Evolutionary conservation across 1,140 invertebrate species (phyloP), one percentile per base, ranked within the genome.

Genomic region (Halictus rubicundus): DNA sequence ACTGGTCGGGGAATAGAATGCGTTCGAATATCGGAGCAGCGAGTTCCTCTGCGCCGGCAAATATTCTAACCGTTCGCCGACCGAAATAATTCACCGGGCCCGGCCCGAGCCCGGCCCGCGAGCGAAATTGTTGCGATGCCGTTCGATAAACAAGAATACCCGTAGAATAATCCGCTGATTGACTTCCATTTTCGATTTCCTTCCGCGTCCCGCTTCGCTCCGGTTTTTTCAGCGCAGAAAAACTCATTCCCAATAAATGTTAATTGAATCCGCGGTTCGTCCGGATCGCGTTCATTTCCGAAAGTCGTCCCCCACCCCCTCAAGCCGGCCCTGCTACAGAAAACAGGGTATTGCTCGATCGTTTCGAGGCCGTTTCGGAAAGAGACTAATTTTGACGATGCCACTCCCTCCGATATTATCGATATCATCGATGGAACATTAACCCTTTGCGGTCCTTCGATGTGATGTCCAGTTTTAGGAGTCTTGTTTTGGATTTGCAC

Each of bases 41-140:
- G 52, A 57, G 66, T 32, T 64, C 57, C 74, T 37, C 19, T 14
- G 5, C 54, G 2, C 65, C 19, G 39, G 5, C 21, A 70, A 77
- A 77, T 77, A 77, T 77, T 70, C 74, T 49, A 70, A 61, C 66
- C 65, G 74, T 42, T 42, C 12, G 8, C 4, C 74, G 74, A 77
- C 60, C 66, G 39, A 77, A 77, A 77, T 70, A 77, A 77, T 70
- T 77, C 66, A 49, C 21, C 39, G 39, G 68, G 32, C 54, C 54
- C 32, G 27, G n/a, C 25, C n/a, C 65, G 25, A 21, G 16, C 16
- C 32, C 3, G 2, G 25, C 74, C 23, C 14, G 21, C 54, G 23
- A 39, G 46, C 57, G 54, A 59, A 76, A 70, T 70, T 77, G 54
- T 70, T 77, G 39, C 54, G 39, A 68, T 42, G 54, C 54, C 52